Evolutionary conservation across 1,140 invertebrate species (phyloP), one percentile per base, ranked within the genome.

Genomic region (Monochamus saltuarius): DNA sequence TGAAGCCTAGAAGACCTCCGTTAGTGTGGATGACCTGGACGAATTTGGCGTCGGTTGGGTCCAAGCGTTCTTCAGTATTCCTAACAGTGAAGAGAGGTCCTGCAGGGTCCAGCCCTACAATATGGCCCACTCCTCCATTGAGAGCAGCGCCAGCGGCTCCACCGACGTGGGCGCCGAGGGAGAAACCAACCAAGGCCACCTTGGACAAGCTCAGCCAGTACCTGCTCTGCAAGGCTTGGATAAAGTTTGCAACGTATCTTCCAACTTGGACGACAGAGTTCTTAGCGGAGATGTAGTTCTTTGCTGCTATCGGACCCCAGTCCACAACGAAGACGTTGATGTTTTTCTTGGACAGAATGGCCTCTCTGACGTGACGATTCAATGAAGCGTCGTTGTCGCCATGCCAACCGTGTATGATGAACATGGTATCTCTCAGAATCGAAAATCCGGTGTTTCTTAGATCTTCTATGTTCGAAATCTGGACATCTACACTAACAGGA

Each of bases 21-120:
- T 85, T 84, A 0, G 85, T 83, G 68, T 89, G 87, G 36, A 88
- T 80, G 0, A 85, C 78, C 62, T 87, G 83, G 0, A 87, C 85
- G 63, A 84, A 85, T 6, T 69, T 55, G 0, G 82, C 86, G 64
- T 88, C 86, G 37, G 71, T 75, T 67, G 79, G 80, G 67, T 88
- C 86, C 7, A 89, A 73, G 56, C 85, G 77, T 35, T 79, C 75
- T 9, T 77, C 76, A 14, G 69, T 72, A 46, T 79, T 75, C 35
- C 74, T 72, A 36, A 75, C 68, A 1, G 75, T 76, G 65, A 82
- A 84, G 37, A 81, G 77, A 1, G 81, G 81, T 6, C 78, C 80
- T 0, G 83, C 83, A 0, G 83, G 81, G 70, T 84, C 83, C 14
- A 85, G 58, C 37, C 64, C 64, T 38, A 62, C 51, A 46, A 66